Percentiles rank a stretch among this genome's conserved stretches.
Evolutionary conservation across 2,888 invertebrate species (phyloP).

Genomic region (Pegoplata infirma): DNA sequence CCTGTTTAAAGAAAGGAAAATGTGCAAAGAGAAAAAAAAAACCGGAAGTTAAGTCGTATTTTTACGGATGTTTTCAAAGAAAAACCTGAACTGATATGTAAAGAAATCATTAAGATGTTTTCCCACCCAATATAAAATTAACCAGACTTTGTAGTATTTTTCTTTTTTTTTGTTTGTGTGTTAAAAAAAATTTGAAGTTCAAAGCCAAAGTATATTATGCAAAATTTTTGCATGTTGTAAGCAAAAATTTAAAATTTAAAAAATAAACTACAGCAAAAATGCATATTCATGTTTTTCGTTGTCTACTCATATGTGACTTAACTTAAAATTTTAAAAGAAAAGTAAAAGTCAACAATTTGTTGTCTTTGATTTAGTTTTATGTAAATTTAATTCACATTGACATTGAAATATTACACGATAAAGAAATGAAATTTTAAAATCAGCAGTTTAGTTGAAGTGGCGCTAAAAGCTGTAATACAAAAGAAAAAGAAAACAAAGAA

Average conservation of each 20-base stretch:
- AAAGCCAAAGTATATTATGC: constrained; percentile 56
- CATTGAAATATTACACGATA: constrained; percentile 49
- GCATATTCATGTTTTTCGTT: constrained; percentile 1
- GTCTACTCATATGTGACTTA: constrained; percentile 22
- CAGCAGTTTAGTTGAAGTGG: constrained; percentile 8
- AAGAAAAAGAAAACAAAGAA: too few species aligned
- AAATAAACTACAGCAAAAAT: not conserved
- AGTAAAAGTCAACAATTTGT: constrained; percentile 51
- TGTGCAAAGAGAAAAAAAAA: not conserved
- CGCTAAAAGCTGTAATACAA: too few species aligned
- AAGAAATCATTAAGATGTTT: constrained; percentile 21
- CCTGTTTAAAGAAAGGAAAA: constrained; percentile 17
- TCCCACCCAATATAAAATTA: constrained; percentile 13
- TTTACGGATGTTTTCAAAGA: not conserved
- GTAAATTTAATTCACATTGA: constrained; percentile 34
- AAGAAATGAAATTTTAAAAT: constrained; percentile 9
- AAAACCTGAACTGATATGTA: constrained; percentile 14
- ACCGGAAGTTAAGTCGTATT: constrained; percentile 23
- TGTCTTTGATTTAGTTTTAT: not conserved
- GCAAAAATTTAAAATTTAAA: not conserved
- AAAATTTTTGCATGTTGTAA: constrained; percentile 35
- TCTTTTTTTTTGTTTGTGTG: not conserved
- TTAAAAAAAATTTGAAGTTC: constrained; percentile 45
- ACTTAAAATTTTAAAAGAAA: constrained; percentile 22
- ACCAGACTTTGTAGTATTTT: not conserved